Evolutionary conservation across 1,140 invertebrate species (phyloP).

Genomic region (Stenopsyche tienmushanensis): DNA sequence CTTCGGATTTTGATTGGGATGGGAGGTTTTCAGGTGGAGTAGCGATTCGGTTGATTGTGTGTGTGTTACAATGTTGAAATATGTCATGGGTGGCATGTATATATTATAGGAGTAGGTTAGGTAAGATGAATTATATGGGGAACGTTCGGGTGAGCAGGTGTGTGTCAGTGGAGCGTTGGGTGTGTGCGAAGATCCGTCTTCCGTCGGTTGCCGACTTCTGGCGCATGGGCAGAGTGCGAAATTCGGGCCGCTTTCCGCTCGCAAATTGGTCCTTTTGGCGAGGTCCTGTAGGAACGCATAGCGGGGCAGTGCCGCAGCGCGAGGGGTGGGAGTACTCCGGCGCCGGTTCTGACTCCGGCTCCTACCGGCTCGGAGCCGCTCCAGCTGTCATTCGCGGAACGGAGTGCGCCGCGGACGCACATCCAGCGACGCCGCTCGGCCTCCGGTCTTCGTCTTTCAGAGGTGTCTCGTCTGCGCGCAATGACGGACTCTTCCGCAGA

Average conservation of each 20-base stretch:
- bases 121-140: too few relatives aligned
- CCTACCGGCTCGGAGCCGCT: conserved; percentile 8
- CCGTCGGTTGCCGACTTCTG: too few relatives aligned
- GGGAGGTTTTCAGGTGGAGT: too few relatives aligned
- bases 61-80: too few relatives aligned
- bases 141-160: too few relatives aligned
- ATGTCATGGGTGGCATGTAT: too few relatives aligned
- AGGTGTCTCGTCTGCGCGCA: conserved; percentile 7
- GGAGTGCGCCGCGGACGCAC: conserved; percentile 34
- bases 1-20: too few relatives aligned
- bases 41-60: too few relatives aligned
- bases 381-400: conserved; percentile 38
- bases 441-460: not conserved
- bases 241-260: not conserved
- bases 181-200: too few relatives aligned
- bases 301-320: conserved; percentile 8
- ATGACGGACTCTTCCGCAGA: conserved; percentile 1
- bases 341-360: conserved; percentile 4
- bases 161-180: too few relatives aligned
- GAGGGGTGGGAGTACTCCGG: conserved; percentile 5
- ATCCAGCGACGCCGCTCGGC: not conserved
- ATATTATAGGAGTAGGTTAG: too few relatives aligned
- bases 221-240: too few relatives aligned
- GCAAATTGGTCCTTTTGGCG: not conserved
- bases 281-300: conserved; percentile 4